Percentiles rank a stretch among this genome's conserved stretches.
These are phyloP conservation scores for Augochlorella aurata DNA, from an alignment of 2,888 invertebrate species.

Conservation along the genomic window DNA sequence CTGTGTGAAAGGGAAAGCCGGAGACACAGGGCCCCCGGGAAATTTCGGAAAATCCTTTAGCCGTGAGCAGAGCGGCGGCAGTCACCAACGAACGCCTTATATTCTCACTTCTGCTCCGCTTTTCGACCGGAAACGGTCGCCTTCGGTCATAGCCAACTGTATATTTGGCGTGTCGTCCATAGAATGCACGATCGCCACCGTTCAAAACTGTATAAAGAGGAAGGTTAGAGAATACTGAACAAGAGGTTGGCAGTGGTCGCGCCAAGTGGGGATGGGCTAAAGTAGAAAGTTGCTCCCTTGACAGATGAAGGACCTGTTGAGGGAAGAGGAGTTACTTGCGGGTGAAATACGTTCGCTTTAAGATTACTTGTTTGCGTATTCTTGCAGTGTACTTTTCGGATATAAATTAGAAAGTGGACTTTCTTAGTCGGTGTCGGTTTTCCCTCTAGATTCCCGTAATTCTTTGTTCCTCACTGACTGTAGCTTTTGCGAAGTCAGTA, in stretches of 20 bases:
- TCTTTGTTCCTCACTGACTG: too few species aligned
- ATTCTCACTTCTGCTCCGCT: conserved; percentile 47
- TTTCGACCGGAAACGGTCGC: conserved; percentile 41
- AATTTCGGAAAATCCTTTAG: conserved; percentile 74
- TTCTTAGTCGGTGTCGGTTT: not conserved
- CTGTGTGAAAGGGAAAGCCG: conserved; percentile 31
- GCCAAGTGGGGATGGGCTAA: not conserved
- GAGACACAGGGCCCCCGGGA: conserved; percentile 72
- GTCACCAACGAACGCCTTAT: conserved; percentile 50
- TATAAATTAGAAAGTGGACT: not conserved
- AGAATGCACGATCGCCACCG: conserved; percentile 26
- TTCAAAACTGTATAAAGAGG: conserved; percentile 54
- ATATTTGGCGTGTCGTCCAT: conserved; percentile 24
- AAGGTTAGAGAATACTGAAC: conserved; percentile 29
- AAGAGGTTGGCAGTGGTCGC: not conserved
- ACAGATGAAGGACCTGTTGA: conserved; percentile 56
- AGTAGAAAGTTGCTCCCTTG: conserved; percentile 50
- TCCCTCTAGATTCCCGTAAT: not conserved
- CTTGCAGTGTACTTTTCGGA: not conserved
- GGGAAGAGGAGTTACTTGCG: conserved; percentile 39
- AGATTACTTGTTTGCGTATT: conserved; percentile 15
- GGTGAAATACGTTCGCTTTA: conserved; percentile 39
- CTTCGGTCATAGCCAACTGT: conserved; percentile 35
- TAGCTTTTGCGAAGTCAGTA: too few species aligned
- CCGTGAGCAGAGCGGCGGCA: conserved; percentile 29